Evolutionary conservation across 1,140 invertebrate species (phyloP).

Genomic region (Saccostrea glomerata): DNA sequence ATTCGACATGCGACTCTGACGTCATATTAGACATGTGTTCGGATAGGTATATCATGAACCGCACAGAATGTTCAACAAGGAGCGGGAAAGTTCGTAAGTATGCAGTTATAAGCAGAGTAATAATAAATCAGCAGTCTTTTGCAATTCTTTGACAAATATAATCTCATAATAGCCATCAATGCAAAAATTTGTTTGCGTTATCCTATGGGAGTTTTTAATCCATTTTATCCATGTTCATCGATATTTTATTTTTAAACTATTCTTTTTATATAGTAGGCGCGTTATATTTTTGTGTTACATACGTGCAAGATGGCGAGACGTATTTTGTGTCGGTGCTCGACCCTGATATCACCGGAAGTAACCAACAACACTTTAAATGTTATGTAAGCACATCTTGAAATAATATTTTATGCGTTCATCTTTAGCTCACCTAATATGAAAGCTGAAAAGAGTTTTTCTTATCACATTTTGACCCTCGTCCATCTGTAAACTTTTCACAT

Average conservation of each 20-base stretch:
- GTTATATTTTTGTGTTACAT: neutral
- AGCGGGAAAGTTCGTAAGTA: neutral
- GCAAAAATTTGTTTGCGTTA: too few species aligned
- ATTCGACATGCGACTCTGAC: neutral
- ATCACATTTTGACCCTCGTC: too few species aligned
- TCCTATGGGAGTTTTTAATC: too few species aligned
- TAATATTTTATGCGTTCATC: neutral
- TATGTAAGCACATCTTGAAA: neutral
- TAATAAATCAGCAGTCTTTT: too few species aligned
- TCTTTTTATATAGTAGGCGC: neutral
- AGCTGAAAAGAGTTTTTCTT: too few species aligned
- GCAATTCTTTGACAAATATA: too few species aligned
- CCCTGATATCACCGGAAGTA: neutral
- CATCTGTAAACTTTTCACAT: too few species aligned
- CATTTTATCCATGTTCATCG: neutral
- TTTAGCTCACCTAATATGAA: neutral
- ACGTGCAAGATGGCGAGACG: neutral
- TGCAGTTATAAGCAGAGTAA: too few species aligned
- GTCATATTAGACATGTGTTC: constrained; percentile 21
- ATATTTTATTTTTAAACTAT: neutral
- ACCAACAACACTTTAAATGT: neutral
- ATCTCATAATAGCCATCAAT: too few species aligned
- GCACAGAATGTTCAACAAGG: neutral
- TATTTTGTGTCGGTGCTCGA: neutral
- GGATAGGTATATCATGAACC: neutral